Conservation (phyloP, 2,888 invertebrate genomes). For the Xestia sexstrigata region DNA sequence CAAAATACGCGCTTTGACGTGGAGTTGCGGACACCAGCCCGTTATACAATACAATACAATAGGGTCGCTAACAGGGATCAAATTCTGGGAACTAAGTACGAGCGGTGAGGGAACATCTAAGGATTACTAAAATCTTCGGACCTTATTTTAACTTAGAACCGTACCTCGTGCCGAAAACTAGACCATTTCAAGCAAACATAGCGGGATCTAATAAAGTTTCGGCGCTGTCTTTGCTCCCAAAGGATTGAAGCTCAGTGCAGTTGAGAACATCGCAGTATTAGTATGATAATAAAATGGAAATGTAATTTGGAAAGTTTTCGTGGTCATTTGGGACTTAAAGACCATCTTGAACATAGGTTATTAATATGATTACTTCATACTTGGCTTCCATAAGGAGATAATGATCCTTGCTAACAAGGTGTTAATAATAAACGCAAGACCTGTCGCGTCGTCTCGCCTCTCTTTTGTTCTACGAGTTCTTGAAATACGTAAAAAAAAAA, state of each 20-base stretch:
- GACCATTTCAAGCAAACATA: conserved; percentile 4
- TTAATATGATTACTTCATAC: background rate
- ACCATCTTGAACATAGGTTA: background rate
- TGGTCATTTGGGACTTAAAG: conserved; percentile 3
- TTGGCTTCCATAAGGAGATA: background rate
- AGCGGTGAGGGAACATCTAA: background rate
- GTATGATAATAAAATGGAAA: conserved; percentile 17
- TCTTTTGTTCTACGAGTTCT: background rate
- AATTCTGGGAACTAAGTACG: no score
- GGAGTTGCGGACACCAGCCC: no score
- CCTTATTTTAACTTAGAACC: background rate
- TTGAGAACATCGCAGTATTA: conserved; percentile 6
- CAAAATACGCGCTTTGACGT: no score
- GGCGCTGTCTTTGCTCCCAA: conserved; percentile 1
- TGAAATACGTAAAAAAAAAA: background rate
- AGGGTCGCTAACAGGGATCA: no score
- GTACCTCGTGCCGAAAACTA: background rate
- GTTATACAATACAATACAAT: no score
- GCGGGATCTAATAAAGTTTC: conserved; percentile 34
- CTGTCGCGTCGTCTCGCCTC: no score
- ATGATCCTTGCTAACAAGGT: background rate
- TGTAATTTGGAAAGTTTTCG: background rate
- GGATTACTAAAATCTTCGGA: background rate
- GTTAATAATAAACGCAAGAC: background rate
- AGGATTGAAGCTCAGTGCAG: conserved; percentile 32